These are phyloP conservation scores for Drosophila kepulauana DNA, from an alignment of 1,140 invertebrate genomes.

Conservation along the genomic window DNA sequence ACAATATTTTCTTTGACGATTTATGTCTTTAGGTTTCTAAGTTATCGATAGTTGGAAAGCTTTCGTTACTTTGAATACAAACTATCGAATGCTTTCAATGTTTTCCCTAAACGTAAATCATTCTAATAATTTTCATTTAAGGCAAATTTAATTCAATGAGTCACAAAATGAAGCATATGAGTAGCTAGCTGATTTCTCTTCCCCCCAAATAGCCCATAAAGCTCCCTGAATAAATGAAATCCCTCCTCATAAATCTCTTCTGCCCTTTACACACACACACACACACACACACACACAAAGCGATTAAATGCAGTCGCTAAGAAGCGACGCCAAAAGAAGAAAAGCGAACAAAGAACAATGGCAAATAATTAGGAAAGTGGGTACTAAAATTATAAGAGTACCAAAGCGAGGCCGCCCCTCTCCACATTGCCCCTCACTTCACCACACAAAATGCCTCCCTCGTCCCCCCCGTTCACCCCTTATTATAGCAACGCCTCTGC, in stretches of 20 bases:
- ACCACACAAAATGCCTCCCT: too few relatives aligned
- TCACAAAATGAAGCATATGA: constrained; percentile 13
- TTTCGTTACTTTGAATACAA: neutral
- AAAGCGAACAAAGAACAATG: constrained; percentile 42
- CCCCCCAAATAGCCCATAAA: neutral
- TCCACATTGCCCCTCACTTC: neutral
- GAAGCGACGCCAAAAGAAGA: constrained; percentile 12
- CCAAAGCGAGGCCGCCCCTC: neutral
- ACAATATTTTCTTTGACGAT: neutral
- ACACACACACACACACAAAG: constrained; percentile 5
- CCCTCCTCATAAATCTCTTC: constrained; percentile 34
- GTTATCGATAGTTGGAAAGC: too few relatives aligned
- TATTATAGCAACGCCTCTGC: constrained; percentile 1
- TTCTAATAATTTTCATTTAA: constrained; percentile 8
- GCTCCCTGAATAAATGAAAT: constrained; percentile 17
- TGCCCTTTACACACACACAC: neutral
- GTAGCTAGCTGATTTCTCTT: neutral
- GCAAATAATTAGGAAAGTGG: constrained; percentile 51
- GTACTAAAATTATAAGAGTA: constrained; percentile 51
- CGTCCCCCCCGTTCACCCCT: neutral
- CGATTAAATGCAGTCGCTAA: constrained; percentile 50
- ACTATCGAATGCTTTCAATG: neutral
- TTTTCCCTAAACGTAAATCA: neutral
- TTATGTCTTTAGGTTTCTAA: too few relatives aligned
- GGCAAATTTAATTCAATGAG: constrained; percentile 28